phyloP scores from a whole-genome alignment of 2,113 vertebrate genomes.

The Litocranius walleri region DNA sequence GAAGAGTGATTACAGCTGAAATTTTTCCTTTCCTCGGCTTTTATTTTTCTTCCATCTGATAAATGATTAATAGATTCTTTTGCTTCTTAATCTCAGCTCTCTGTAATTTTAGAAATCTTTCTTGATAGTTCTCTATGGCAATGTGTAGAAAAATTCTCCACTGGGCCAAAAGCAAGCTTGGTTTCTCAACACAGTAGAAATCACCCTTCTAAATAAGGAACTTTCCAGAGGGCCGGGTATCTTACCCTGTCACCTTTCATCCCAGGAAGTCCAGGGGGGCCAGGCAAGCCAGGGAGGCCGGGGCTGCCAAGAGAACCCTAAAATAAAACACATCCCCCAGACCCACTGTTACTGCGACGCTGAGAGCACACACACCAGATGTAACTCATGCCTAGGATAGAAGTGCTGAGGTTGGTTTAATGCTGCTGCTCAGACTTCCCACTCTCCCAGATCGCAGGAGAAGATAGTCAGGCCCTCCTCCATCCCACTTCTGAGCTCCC shows the following conservation, averaged over 20 bases:
- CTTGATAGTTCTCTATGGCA: not conserved
- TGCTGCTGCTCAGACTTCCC: not conserved
- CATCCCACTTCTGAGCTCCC: constrained; percentile 62
- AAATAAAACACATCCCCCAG: constrained; percentile 65
- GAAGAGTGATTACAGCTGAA: not conserved
- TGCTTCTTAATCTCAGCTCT: not conserved
- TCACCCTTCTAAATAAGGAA: not conserved
- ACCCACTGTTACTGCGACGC: not conserved
- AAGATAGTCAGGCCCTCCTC: not conserved
- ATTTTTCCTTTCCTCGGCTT: not conserved
- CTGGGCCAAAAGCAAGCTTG: not conserved
- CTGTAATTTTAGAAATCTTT: not conserved
- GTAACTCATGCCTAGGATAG: not conserved
- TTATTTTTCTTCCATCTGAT: not conserved
- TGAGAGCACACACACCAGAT: not conserved
- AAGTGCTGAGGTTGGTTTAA: not conserved
- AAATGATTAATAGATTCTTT: not conserved
- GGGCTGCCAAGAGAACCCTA: constrained; percentile 91
- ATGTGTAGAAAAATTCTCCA: not conserved
- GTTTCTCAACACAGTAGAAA: not conserved
- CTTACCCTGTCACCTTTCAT: constrained; percentile 94
- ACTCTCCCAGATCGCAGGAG: not conserved
- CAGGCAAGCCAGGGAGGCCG: constrained; percentile 92
- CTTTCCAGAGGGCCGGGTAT: not conserved
- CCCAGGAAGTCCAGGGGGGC: constrained; percentile 90